Evolutionary conservation across 2,888 invertebrate species (phyloP), one percentile per base, ranked within the genome.

Genomic region (Tachina grossa): DNA sequence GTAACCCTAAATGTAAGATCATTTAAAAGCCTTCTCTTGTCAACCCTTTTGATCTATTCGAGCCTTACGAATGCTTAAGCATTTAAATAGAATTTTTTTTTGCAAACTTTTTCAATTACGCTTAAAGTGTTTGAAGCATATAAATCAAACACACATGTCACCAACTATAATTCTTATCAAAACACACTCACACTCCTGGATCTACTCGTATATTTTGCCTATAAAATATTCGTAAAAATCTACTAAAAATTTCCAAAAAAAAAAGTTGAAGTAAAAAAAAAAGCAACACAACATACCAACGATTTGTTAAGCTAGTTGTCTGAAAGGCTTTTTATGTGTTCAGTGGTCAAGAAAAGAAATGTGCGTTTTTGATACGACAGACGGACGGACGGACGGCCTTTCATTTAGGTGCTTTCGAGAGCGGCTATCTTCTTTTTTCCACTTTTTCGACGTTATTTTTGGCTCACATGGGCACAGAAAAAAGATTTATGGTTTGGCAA

Each of bases 281-380:
- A 51, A 59, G 2, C 11, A 31, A n/a, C 6, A 31, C 51, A 53
- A 59, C 14, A n/a, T 14, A 31, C 14, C 14, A 43, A 47, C 65
- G 74, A 71, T 77, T 71, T 76, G 71, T 83, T 65, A 63, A 71
- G 69, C 72, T n/a, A 55, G 57, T 63, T 51, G 66, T 66, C 57
- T 57, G 45, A 78, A 72, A 65, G 72, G 51, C 47, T 77, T 77
- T 66, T 31, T 31, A 31, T 66, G 75, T 83, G 79, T 77, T 79
- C 85, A 85, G 85, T 85, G 85, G 85, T 85, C 85, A 85, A 83
- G 85, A 85, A 85, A 85, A 80, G 83, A 85, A 83, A 85, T 85
- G 85, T 85, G 85, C 83, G 83, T 85, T 85, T 83, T 80, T 85
- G 85, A 83, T 85, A 83, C 61, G 85, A 31, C 6, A 1, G 31